Base-by-base conservation (phyloP, 2,888 invertebrate species). In the Stenoptilia bipunctidactyla region DNA sequence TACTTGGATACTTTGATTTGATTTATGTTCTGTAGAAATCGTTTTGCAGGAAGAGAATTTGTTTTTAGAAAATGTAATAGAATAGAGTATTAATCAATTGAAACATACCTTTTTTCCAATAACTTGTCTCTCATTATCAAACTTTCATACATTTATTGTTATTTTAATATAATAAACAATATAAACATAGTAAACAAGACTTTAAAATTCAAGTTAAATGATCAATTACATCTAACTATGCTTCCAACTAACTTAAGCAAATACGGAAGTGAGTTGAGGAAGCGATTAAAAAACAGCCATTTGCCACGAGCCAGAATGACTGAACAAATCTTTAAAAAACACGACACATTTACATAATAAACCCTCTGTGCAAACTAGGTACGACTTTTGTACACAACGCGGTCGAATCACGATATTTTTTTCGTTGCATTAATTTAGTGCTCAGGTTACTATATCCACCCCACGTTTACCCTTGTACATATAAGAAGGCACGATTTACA, bases 371-470 rank as follows among this genome's bases (percentile, higher is more conserved):
- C 68, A 77, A 82, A 77, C 75, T 60, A 65, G 62, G 67, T 66
- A 66, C 57, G 64, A 59, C 66, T 60, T n/a, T 43, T 47, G 66
- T 69, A 75, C 75, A 77, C 76, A 74, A 59, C 61, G 57, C 59
- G 55, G 61, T 56, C 66, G 66, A 73, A 76, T 71, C 74, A 67
- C 69, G 62, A 61, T 61, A 61, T 72, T 77, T 71, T 61, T 75
- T 68, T 60, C 63, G 63, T 61, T 63, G 66, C 76, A 79, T 79
- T 80, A 82, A 82, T 80, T 82, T 82, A 70, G 68, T 71, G 56
- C 76, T 83, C 80, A 47, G 62, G 67, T 83, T 83, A 66, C 82
- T 65, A 55, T 8, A 8, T 20, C 20, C 4, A 20, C 20, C 20
- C 20, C 8, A 57, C 60, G 52, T 20, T 20, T 20, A 59, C 75